Evolutionary conservation across 2,888 invertebrate species (phyloP).

Genomic region (Microctonus hyperodae): DNA sequence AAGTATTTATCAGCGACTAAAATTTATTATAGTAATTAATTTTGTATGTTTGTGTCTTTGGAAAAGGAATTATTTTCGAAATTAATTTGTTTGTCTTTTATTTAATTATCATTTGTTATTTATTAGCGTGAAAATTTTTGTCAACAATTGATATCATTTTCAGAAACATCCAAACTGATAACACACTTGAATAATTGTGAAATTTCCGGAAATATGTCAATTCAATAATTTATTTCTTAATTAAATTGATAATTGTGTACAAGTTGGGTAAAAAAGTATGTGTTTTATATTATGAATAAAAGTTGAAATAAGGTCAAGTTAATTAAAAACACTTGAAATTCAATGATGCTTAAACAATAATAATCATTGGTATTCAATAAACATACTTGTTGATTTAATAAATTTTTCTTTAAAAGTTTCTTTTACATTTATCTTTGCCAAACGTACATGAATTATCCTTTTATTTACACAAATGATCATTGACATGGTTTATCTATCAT

Average conservation of each 20-base stretch:
- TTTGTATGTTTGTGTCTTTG: no score
- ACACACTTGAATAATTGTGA: background rate
- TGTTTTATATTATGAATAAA: background rate
- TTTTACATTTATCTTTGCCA: no score
- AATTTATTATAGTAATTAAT: no score
- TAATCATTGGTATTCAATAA: background rate
- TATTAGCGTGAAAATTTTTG: background rate
- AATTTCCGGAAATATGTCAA: background rate
- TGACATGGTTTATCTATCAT: background rate
- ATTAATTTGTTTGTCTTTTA: background rate
- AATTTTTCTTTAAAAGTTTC: no score
- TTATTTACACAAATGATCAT: background rate
- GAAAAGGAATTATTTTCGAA: no score
- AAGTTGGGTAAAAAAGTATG: background rate
- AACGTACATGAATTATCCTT: background rate
- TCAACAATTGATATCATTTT: background rate
- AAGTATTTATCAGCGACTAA: no score
- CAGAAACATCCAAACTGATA: background rate
- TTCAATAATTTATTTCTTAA: background rate
- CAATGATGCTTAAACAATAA: background rate
- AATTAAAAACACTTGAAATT: conserved; percentile 4
- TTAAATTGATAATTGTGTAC: background rate
- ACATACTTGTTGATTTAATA: background rate
- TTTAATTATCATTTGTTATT: background rate
- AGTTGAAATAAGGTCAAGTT: background rate